Evolutionary conservation across 23 tunicate species (phyloP).

Genomic region (Trididemnum miniatum): DNA sequence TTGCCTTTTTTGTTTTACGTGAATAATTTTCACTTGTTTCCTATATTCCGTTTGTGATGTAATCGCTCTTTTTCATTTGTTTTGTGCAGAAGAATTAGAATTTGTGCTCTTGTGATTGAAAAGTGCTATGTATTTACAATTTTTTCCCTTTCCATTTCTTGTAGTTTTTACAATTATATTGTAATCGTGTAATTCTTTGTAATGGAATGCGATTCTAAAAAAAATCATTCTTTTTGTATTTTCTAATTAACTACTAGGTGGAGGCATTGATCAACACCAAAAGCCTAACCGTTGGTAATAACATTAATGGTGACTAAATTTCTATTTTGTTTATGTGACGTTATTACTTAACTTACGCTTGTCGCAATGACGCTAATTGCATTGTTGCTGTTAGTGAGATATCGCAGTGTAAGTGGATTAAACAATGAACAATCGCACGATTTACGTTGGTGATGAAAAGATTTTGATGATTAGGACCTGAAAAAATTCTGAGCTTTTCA

Average conservation of each 20-base stretch:
- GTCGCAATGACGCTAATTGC: no score
- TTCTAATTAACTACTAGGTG: slow-evolving; percentile 2
- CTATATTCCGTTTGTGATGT: background rate
- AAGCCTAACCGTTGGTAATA: no score
- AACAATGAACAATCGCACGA: no score
- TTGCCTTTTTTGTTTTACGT: background rate
- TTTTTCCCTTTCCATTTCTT: background rate
- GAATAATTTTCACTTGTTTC: background rate
- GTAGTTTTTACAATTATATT: background rate
- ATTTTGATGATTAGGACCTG: no score
- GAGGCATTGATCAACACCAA: background rate
- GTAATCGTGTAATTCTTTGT: slow-evolving; percentile 1
- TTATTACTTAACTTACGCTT: no score
- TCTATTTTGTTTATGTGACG: no score
- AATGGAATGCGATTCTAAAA: background rate
- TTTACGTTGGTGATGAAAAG: no score
- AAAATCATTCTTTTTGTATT: background rate
- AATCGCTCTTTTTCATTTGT: slow-evolving; percentile 9
- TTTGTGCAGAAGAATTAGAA: background rate
- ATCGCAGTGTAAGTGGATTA: no score
- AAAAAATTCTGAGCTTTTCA: no score
- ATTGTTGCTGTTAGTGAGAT: no score
- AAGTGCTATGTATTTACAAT: slow-evolving; percentile 10
- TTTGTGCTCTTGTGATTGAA: slow-evolving; percentile 11
- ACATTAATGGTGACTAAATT: no score